Base-by-base conservation (phyloP, 2,113 vertebrate species). In the Apteryx owenii region DNA sequence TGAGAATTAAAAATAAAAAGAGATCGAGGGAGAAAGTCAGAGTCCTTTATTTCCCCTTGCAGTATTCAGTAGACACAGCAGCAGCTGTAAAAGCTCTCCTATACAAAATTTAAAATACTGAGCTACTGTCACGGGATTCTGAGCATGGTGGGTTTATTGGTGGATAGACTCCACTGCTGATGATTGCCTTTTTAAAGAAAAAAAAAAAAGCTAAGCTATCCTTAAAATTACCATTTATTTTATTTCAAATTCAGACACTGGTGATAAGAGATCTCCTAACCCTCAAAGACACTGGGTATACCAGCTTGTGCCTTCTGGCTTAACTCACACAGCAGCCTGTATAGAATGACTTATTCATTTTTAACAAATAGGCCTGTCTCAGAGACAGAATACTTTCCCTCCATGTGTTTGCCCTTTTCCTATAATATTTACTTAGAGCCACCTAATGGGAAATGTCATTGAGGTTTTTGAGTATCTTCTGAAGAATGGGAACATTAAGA, bases 391-490 rank as follows among this genome's bases (percentile, higher is more conserved):
- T 94, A 95, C 90, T 54, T 88, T 96, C 86, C 58, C 93, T 94
- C 87, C 38, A 70, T 94, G 80, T 78, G 79, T 96, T 97, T 97
- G 95, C 89, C 92, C 96, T 88, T 98, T 98, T 98, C 79, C 31
- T 96, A 81, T 88, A 97, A 86, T 97, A 97, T 98, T 98, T 98
- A 97, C 96, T 98, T 97, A 96, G 77, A 98, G 77, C 62, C 87
- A 87, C 70, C 75, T 96, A 98, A 98, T 97, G 90, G 92, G 90
- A 97, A 96, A 97, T 98, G 97, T 97, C 98, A 96, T 76, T 56
- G 94, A 97, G 85, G 95, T 96, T 98, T 60, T 95, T 96, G 80
- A 98, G 95, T 96, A 90, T 92, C 92, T 97, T 83, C 95, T 95
- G 83, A 98, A 97, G 97, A 98, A 97, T 82, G 64, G 80, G 79